Conservation (phyloP, 2,113 vertebrate genomes). For the Myrmophylax atrothorax region DNA sequence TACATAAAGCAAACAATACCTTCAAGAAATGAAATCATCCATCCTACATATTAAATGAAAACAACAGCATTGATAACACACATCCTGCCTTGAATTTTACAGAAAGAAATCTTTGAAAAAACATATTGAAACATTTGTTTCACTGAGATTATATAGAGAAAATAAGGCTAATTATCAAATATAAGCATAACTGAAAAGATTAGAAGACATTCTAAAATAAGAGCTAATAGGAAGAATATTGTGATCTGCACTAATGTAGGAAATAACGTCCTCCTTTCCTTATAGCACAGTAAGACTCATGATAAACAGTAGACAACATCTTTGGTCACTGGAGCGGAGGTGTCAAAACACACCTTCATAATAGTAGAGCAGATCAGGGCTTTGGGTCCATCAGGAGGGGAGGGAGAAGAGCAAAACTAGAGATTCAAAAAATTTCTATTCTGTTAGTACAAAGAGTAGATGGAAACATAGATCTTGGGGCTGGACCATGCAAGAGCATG, state of each 20-base stretch:
- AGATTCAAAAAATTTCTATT: not conserved
- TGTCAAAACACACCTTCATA: not conserved
- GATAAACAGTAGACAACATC: not conserved
- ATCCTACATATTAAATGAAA: not conserved
- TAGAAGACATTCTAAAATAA: not conserved
- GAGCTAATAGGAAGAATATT: not conserved
- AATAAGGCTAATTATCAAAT: not conserved
- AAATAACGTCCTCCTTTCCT: not conserved
- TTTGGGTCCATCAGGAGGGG: not conserved
- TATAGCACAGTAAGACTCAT: not conserved
- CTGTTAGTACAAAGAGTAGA: not conserved
- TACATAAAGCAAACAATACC: not conserved
- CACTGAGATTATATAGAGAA: not conserved
- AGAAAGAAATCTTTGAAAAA: not conserved
- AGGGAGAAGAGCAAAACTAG: not conserved
- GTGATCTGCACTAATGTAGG: not conserved
- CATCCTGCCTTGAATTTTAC: not conserved
- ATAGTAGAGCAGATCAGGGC: not conserved
- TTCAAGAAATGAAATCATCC: not conserved
- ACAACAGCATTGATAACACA: not conserved
- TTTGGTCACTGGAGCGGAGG: not conserved
- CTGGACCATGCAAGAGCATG: not conserved
- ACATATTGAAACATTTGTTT: not conserved
- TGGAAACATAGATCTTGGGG: not conserved
- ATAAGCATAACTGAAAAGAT: not conserved